Base-by-base conservation (phyloP, 2,888 invertebrate species). In the Galeopsomyia nigrocyanea region DNA sequence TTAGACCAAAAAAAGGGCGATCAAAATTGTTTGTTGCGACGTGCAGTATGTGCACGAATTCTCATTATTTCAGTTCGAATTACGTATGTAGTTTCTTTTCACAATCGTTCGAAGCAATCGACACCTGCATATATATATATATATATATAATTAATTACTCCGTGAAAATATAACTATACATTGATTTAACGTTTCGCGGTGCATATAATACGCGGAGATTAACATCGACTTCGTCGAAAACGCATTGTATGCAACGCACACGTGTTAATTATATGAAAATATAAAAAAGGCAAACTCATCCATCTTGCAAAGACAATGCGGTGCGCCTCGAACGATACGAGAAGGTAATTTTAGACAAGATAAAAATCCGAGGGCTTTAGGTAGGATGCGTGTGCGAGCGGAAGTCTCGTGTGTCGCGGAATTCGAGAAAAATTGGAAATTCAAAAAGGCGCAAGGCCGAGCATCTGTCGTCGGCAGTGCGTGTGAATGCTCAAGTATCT, bases 371-470 rank as follows among this genome's bases (percentile, higher is more conserved):
- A 39, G 39, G 49, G 26, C 19, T 26, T n/a, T n/a, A n/a, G n/a
- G 53, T 14, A 50, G 21, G 10, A 22, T 19, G 47, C 46, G 26
- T 26, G 13, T 39, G 50, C 31, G 7, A 56, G 22, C 62, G 72
- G 68, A 72, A 68, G 71, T 67, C 21, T 50, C 58, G 31, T 46
- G 21, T 60, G 17, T 65, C 60, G 26, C n/a, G 31, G 64, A 55
- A 58, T 60, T 62, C 57, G 58, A 58, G 67, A 63, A 64, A 66
- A 64, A 66, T 57, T 63, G 46, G 22, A 17, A 72, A 62, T 58
- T 67, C 68, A 19, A 50, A 51, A 57, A 53, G 17, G 22, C 2
- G 49, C 22, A 56, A 22, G 22, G 55, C 14, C 55, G 10, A 14
- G 55, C 31, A 46, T 22, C 55, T 21, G 57, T 63, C 69, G 64